These are phyloP conservation scores for Tetrapedia diversipes DNA, from an alignment of 2,888 invertebrate species.

Conservation along the genomic window DNA sequence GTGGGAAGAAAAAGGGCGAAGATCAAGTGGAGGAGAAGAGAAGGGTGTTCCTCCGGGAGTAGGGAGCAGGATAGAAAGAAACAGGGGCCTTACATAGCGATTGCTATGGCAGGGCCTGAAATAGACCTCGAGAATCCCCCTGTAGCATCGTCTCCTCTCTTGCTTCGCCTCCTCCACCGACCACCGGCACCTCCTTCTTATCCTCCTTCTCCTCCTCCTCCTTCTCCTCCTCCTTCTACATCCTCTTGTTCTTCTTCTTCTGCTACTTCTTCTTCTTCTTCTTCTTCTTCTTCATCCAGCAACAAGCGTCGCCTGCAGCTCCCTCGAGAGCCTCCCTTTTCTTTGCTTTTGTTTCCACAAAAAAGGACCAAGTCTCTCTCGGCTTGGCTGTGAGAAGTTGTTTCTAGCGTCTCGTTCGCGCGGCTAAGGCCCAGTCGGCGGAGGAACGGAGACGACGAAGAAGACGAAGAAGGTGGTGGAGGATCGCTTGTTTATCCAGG, in stretches of 20 bases:
- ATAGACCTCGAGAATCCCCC: conserved; percentile 77
- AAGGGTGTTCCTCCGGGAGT: conserved; percentile 33
- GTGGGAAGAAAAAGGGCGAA: conserved; percentile 38
- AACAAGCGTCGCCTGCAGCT: conserved; percentile 61
- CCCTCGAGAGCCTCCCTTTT: conserved; percentile 51
- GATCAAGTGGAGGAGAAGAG: conserved; percentile 37
- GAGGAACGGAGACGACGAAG: conserved; percentile 46
- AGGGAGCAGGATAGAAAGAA: conserved; percentile 63
- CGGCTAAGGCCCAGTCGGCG: conserved; percentile 35
- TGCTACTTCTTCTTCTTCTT: conserved; percentile 46
- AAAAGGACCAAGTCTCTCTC: conserved; percentile 67
- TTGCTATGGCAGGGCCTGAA: conserved; percentile 74
- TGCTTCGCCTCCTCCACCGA: conserved; percentile 49
- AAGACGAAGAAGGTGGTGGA: conserved; percentile 50
- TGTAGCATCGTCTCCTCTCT: conserved; percentile 66
- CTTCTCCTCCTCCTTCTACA: conserved; percentile 20
- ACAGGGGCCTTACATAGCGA: conserved; percentile 74
- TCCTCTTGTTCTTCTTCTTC: conserved; percentile 48
- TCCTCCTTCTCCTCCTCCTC: conserved; percentile 52
- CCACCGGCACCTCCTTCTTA: conserved; percentile 43
- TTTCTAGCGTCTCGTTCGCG: conserved; percentile 67
- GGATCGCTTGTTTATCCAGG: conserved; percentile 72
- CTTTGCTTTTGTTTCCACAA: conserved; percentile 70
- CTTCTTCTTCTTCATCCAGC: conserved; percentile 59
- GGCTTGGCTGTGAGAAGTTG: conserved; percentile 71